These are phyloP conservation scores for Zaprionus lachaisei DNA, from an alignment of 1,140 invertebrate species.

Conservation along the genomic window DNA sequence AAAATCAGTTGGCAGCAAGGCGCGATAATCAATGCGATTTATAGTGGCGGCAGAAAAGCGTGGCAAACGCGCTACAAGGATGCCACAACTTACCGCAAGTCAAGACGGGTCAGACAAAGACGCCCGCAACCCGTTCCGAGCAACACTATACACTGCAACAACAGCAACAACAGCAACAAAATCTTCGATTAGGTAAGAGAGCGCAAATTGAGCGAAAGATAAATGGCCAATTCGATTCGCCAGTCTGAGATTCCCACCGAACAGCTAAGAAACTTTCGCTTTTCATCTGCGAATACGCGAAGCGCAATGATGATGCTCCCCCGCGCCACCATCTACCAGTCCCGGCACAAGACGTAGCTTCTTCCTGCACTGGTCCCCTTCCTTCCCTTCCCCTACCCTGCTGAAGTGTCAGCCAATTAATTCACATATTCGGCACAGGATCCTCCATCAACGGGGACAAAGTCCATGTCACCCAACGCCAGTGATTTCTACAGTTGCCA, in stretches of 20 bases:
- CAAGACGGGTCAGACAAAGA: slow-evolving; percentile 30
- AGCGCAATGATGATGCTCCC: slow-evolving; percentile 8
- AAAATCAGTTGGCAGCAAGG: slow-evolving; percentile 19
- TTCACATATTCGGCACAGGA: slow-evolving; percentile 52
- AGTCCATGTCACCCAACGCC: slow-evolving; percentile 2
- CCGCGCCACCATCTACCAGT: neutral
- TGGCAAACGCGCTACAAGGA: slow-evolving; percentile 64
- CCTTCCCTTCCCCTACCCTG: neutral
- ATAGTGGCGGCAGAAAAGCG: slow-evolving; percentile 65
- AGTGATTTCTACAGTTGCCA: neutral
- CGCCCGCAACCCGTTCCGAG: slow-evolving; percentile 22
- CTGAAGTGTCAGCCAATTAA: slow-evolving; percentile 53
- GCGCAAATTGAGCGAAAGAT: slow-evolving; percentile 74
- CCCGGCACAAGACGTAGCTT: neutral
- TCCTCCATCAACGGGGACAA: slow-evolving; percentile 27
- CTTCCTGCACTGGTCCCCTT: neutral
- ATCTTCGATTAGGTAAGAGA: slow-evolving; percentile 69
- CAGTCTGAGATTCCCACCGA: slow-evolving; percentile 74
- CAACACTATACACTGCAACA: neutral
- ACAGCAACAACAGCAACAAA: slow-evolving; percentile 14
- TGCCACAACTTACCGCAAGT: slow-evolving; percentile 42
- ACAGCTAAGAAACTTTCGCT: slow-evolving; percentile 69
- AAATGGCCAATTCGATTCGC: slow-evolving; percentile 64
- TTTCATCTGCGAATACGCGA: slow-evolving; percentile 42
- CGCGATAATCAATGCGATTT: slow-evolving; percentile 77